phyloP scores from a whole-genome alignment of 2,113 vertebrate genomes.

The Himantopus leucocephalus region DNA sequence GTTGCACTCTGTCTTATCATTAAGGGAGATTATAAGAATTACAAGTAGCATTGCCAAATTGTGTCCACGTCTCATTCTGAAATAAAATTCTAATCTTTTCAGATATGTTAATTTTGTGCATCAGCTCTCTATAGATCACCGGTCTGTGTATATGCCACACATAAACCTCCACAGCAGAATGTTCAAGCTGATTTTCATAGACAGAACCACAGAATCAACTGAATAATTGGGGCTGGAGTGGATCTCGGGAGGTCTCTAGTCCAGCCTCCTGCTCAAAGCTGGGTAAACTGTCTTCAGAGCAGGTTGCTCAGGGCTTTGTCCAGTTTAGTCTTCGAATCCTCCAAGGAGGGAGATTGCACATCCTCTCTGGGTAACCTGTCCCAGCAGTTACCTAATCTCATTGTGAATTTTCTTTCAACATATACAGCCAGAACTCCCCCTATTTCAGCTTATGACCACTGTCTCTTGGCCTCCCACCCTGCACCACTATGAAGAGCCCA shows the following conservation, averaged over 20 bases:
- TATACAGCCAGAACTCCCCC: background rate
- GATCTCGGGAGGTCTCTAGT: background rate
- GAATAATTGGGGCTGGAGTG: background rate
- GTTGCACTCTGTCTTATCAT: background rate
- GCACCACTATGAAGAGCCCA: background rate
- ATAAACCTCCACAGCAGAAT: background rate
- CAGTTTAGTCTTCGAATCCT: background rate
- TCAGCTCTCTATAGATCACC: background rate
- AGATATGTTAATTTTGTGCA: conserved; percentile 3
- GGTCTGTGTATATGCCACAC: background rate
- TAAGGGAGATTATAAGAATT: background rate
- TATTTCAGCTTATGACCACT: background rate
- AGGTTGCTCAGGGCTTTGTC: background rate
- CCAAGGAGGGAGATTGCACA: background rate
- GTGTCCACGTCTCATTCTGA: background rate
- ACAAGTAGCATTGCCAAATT: background rate
- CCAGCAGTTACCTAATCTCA: background rate
- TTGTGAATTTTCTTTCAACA: background rate
- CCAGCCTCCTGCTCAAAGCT: background rate
- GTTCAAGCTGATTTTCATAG: background rate
- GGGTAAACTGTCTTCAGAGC: background rate
- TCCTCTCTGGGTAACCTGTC: background rate
- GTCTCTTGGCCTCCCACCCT: background rate
- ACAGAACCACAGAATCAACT: background rate
- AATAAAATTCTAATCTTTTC: background rate